Evolutionary conservation across 2,888 invertebrate species (phyloP).

Genomic region (Caenorhabditis sp.): DNA sequence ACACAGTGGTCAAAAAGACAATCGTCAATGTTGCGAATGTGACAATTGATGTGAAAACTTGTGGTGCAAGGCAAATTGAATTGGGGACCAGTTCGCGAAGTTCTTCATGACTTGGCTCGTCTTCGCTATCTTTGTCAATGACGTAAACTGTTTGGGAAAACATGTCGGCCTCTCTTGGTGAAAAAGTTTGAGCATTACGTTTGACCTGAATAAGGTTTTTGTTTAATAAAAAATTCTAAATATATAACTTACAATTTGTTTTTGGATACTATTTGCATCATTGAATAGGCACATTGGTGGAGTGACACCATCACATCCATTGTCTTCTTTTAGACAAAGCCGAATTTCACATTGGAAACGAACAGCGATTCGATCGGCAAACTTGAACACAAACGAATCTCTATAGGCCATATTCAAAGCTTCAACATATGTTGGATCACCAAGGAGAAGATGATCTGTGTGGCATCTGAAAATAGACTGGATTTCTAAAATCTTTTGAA

Average conservation of each 20-base stretch:
- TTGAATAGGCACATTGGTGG: conserved; percentile 30
- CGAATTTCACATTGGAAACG: conserved; percentile 70
- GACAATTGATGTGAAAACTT: conserved; percentile 17
- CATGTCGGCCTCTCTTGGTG: conserved; percentile 62
- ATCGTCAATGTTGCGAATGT: conserved; percentile 18
- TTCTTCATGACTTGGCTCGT: conserved; percentile 12
- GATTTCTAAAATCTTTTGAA: no score
- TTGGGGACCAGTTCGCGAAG: conserved; percentile 23
- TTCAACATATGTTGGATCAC: conserved; percentile 71
- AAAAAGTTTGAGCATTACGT: conserved; percentile 29
- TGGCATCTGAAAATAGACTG: conserved; percentile 68
- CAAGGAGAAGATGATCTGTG: conserved; percentile 65
- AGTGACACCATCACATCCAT: conserved; percentile 70
- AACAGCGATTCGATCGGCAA: conserved; percentile 70
- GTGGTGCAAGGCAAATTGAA: conserved; percentile 23
- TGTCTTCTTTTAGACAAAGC: conserved; percentile 69
- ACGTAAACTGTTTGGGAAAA: conserved; percentile 69
- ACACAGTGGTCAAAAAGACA: conserved; percentile 22
- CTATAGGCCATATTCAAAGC: conserved; percentile 71
- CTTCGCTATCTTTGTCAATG: conserved; percentile 58
- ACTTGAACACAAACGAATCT: conserved; percentile 71
- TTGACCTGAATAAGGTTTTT: conserved; percentile 20
- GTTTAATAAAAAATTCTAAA: background rate
- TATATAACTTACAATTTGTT: conserved; percentile 24
- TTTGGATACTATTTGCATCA: conserved; percentile 21